These are phyloP conservation scores for Tuberolachnus salignus DNA, from an alignment of 2,888 invertebrate genomes.

Conservation along the genomic window DNA sequence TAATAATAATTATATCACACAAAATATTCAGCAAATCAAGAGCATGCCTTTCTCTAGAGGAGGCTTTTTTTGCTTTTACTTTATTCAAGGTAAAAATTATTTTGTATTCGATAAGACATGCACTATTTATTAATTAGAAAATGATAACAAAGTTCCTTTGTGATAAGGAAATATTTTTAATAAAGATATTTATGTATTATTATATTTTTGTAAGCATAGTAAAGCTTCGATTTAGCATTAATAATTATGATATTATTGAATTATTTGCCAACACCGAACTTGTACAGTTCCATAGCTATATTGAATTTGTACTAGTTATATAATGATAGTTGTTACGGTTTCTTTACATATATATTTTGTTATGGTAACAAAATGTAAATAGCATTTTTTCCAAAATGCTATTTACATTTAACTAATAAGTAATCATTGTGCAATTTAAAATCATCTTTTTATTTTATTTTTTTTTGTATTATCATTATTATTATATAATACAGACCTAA, in stretches of 20 bases:
- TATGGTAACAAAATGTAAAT: slow-evolving; percentile 6
- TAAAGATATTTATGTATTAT: slow-evolving; percentile 24
- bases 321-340: slow-evolving; percentile 35
- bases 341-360: slow-evolving; percentile 43
- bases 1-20: neutral
- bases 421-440: slow-evolving; percentile 41
- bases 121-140: slow-evolving; percentile 26
- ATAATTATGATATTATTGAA: neutral
- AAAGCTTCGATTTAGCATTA: slow-evolving; percentile 12
- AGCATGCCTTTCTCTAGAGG: neutral
- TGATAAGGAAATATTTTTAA: neutral
- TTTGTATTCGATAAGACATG: neutral
- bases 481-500: neutral
- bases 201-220: slow-evolving; percentile 43
- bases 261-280: neutral
- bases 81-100: slow-evolving; percentile 10
- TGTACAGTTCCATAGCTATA: slow-evolving; percentile 7
- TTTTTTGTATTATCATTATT: slow-evolving; percentile 7
- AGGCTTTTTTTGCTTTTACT: slow-evolving; percentile 15
- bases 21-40: slow-evolving; percentile 12
- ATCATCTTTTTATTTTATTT: slow-evolving; percentile 32
- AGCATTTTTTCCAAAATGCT: slow-evolving; percentile 4
- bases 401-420: neutral
- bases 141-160: slow-evolving; percentile 17
- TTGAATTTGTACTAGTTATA: slow-evolving; percentile 24